Conservation (phyloP, 2,113 vertebrate species). For the Himantopus leucocephalus region DNA sequence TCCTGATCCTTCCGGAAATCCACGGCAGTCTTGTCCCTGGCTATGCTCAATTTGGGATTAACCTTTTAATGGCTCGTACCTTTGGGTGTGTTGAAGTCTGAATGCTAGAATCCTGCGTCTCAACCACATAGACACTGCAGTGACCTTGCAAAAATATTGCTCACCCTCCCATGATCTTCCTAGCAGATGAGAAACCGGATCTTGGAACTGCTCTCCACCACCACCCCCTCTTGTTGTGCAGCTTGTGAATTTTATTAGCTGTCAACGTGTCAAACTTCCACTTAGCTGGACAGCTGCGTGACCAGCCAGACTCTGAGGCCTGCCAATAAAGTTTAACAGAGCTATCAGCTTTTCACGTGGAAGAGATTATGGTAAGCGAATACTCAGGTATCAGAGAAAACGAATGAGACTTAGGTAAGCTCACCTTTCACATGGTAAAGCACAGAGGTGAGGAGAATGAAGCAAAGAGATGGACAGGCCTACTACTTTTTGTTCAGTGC, state of each 20-base stretch:
- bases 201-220: background rate
- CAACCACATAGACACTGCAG: background rate
- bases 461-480: background rate
- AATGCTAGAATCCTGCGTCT: background rate
- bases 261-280: conserved; percentile 14
- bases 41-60: background rate
- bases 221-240: background rate
- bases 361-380: background rate
- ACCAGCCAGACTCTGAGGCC: background rate
- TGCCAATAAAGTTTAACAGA: background rate
- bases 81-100: background rate
- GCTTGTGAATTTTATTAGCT: conserved; percentile 18
- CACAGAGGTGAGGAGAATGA: background rate
- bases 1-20: background rate
- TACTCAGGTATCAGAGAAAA: background rate
- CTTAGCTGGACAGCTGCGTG: conserved; percentile 19
- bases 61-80: background rate
- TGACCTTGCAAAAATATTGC: background rate
- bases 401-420: fast-evolving
- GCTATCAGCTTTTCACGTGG: background rate
- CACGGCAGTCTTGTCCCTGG: background rate
- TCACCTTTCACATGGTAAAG: background rate
- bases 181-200: conserved; percentile 1
- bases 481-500: background rate
- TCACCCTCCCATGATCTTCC: background rate